Percentiles rank a stretch among this genome's conserved stretches.
phyloP scores from a whole-genome alignment of 2,113 vertebrate species.

The Actenoides hombroni region DNA sequence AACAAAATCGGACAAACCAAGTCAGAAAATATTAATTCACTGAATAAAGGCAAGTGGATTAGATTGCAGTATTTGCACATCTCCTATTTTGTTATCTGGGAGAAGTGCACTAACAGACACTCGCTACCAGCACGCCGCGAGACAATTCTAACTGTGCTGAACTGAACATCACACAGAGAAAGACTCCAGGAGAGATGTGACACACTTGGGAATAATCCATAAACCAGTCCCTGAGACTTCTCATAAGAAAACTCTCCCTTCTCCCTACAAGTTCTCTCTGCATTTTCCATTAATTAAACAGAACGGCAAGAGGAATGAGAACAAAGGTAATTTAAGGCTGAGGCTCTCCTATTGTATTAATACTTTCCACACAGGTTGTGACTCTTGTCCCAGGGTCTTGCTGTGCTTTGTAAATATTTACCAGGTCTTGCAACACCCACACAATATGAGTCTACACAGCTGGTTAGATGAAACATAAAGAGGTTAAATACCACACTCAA shows the following conservation, averaged over 20 bases:
- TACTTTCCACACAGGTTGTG: slow-evolving; percentile 37
- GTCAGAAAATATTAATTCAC: neutral
- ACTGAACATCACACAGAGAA: neutral
- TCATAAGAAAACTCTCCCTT: neutral
- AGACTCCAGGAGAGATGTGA: neutral
- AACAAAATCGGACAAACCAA: neutral
- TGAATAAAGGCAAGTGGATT: neutral
- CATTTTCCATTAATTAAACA: slow-evolving; percentile 40
- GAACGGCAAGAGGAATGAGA: slow-evolving; percentile 15
- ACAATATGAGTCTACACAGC: neutral
- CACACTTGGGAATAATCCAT: neutral
- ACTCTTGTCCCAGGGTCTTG: slow-evolving; percentile 52
- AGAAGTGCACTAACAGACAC: neutral
- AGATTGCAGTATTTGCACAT: neutral
- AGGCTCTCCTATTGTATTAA: slow-evolving; percentile 35
- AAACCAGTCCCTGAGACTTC: neutral
- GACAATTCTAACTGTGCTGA: neutral
- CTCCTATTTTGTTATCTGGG: neutral
- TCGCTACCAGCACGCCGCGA: neutral
- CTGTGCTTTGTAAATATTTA: slow-evolving; percentile 65
- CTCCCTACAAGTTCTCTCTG: neutral
- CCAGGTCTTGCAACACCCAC: slow-evolving; percentile 55
- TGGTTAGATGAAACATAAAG: slow-evolving; percentile 41
- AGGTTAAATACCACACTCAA: slow-evolving; percentile 31
- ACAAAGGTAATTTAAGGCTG: slow-evolving; percentile 49